phyloP scores from a whole-genome alignment of 2,113 vertebrate species.

The Alligator mississippiensis region DNA sequence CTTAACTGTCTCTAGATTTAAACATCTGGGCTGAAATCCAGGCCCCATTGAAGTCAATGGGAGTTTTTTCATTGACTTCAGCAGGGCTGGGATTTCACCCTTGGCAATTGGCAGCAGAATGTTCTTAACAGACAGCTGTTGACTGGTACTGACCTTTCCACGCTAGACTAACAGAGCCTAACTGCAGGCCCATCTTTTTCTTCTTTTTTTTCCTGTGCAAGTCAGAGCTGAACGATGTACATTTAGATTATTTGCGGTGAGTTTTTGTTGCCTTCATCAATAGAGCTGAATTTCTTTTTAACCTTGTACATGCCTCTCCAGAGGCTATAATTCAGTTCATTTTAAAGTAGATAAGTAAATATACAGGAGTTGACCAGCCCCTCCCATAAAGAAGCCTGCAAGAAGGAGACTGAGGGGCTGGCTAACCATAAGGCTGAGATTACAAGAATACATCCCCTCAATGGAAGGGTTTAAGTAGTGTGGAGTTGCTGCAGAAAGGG shows the following conservation, averaged over 20 bases:
- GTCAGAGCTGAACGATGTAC: background rate
- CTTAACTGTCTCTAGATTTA: background rate
- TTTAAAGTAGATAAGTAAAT: background rate
- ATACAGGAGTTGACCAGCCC: background rate
- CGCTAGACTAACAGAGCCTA: background rate
- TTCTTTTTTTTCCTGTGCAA: background rate
- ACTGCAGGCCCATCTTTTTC: background rate
- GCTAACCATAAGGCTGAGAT: background rate
- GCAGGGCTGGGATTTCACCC: conserved; percentile 14
- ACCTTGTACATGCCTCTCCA: background rate
- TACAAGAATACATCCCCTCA: background rate
- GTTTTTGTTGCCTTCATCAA: background rate
- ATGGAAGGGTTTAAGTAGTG: conserved; percentile 9
- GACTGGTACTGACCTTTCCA: background rate
- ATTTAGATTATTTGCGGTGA: background rate
- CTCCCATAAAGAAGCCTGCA: background rate
- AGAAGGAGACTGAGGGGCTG: background rate
- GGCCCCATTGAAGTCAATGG: background rate
- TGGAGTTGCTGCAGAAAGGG: background rate
- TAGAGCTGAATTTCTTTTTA: background rate
- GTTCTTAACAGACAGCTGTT: background rate
- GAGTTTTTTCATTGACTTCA: background rate
- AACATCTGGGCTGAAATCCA: background rate
- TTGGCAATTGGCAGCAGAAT: background rate
- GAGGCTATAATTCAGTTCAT: background rate